These are phyloP conservation scores for Patagioenas fasciata DNA, from an alignment of 2,113 vertebrate genomes.

Conservation along the genomic window DNA sequence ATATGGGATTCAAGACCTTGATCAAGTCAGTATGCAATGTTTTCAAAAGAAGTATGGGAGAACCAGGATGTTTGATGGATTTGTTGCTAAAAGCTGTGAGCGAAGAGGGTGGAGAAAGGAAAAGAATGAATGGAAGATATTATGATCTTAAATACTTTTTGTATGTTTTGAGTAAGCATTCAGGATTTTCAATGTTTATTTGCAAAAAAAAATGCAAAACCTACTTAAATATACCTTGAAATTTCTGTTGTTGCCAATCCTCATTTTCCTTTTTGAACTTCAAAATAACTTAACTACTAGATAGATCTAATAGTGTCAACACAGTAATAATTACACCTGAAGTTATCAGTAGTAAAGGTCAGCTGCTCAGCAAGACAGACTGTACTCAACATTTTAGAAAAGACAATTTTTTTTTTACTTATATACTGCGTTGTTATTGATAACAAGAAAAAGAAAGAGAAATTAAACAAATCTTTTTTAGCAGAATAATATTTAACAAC, in stretches of 20 bases:
- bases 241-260: background rate
- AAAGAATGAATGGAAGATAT: background rate
- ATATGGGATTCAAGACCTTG: background rate
- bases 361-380: background rate
- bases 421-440: background rate
- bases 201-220: background rate
- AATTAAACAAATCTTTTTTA: background rate
- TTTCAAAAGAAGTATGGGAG: background rate
- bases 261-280: background rate
- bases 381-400: background rate
- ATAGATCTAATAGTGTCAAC: background rate
- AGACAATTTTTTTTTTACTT: background rate
- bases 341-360: background rate
- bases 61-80: background rate
- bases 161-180: background rate
- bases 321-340: background rate
- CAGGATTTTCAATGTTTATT: background rate
- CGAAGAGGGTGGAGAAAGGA: background rate
- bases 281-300: background rate
- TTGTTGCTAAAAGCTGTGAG: background rate
- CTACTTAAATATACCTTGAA: background rate
- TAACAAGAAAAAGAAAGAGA: background rate
- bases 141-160: background rate
- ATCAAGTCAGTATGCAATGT: background rate
- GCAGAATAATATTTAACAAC: background rate